phyloP scores from a whole-genome alignment of 2,888 invertebrate genomes.

The Lordiphosa andalusiaca region DNA sequence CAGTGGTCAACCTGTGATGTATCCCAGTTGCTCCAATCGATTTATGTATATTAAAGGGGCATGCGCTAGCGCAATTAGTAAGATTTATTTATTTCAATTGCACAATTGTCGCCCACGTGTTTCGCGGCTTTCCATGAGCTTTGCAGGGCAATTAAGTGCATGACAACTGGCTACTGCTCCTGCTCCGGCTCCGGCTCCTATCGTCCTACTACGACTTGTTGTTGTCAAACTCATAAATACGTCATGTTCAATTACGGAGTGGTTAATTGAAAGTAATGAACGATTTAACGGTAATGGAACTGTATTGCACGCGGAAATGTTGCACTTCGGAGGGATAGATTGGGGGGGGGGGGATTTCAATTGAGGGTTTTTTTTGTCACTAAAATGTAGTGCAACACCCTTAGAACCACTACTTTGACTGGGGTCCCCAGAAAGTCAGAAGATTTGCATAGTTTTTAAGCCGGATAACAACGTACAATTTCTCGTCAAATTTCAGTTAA shows the following conservation, averaged over 20 bases:
- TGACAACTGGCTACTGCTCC: conserved; percentile 19
- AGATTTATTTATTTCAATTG: neutral
- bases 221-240: conserved; percentile 74
- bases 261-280: conserved; percentile 70
- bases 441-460: too few relatives aligned
- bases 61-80: neutral
- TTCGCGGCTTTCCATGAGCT: neutral
- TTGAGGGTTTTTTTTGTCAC: too few relatives aligned
- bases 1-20: conserved; percentile 26
- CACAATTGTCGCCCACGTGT: neutral
- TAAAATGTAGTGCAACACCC: neutral
- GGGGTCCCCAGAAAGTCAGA: too few relatives aligned
- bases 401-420: neutral
- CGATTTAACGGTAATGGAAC: conserved; percentile 41
- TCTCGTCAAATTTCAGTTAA: too few relatives aligned
- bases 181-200: conserved; percentile 10
- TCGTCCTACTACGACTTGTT: conserved; percentile 20
- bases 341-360: conserved; percentile 14
- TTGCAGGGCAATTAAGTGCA: conserved; percentile 16
- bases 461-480: too few relatives aligned
- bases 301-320: conserved; percentile 24
- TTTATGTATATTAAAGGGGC: neutral
- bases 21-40: conserved; percentile 4
- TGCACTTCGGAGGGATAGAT: conserved; percentile 23
- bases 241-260: conserved; percentile 69